Conservation (phyloP, 2,113 vertebrate genomes). For the Tragelaphus scriptus region DNA sequence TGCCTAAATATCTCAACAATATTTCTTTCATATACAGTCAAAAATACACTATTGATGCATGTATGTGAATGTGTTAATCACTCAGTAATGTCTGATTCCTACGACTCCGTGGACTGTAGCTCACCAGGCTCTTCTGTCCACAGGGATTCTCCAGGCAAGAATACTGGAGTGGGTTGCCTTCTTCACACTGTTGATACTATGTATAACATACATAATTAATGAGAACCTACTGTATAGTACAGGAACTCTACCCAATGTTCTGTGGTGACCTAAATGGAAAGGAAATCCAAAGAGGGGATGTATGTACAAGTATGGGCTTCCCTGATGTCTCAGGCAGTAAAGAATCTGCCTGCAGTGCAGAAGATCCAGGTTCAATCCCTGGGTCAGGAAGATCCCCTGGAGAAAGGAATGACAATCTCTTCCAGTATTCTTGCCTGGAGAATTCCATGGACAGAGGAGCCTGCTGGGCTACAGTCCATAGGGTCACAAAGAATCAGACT, state of each 20-base stretch:
- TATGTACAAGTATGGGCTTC: not conserved
- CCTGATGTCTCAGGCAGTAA: not conserved
- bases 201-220: not conserved
- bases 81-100: rapidly evolving
- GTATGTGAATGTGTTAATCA: not conserved
- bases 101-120: not conserved
- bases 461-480: not conserved
- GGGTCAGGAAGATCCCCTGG: not conserved
- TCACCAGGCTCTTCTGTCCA: not conserved
- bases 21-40: not conserved
- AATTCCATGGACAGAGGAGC: not conserved
- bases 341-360: not conserved
- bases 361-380: not conserved
- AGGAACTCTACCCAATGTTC: not conserved
- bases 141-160: not conserved
- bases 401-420: not conserved
- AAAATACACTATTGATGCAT: not conserved
- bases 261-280: not conserved
- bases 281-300: not conserved
- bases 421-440: not conserved
- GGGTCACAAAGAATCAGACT: not conserved
- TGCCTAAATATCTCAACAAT: not conserved
- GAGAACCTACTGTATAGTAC: not conserved
- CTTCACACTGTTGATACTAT: not conserved
- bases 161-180: not conserved